Evolutionary conservation across 2,797 vertebrate genomes (phyloP).

Genomic region (Enteromius unitaeniatus): DNA sequence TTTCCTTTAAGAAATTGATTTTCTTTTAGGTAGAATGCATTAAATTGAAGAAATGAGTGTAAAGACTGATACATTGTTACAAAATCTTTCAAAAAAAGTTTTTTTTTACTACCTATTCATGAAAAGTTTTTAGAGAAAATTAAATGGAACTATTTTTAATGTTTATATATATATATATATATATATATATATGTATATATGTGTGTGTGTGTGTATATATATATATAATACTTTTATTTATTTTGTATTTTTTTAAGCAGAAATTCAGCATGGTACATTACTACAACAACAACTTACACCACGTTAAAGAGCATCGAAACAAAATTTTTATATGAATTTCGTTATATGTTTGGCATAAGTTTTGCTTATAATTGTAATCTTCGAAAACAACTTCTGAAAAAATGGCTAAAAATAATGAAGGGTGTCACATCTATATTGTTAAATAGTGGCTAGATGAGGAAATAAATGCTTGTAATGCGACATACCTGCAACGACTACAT

Average conservation of each 20-base stretch:
- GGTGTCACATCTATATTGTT: neutral
- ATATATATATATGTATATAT: no score
- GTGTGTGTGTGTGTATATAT: no score
- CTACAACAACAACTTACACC: neutral
- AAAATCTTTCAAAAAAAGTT: neutral
- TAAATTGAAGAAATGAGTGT: neutral
- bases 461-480: neutral
- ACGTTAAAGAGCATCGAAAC: neutral
- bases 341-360: neutral
- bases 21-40: neutral
- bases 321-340: neutral
- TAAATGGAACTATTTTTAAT: neutral
- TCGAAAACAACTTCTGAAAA: no score
- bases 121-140: neutral
- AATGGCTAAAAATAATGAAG: neutral
- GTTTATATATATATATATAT: no score
- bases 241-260: neutral
- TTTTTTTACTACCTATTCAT: neutral
- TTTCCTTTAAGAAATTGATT: neutral
- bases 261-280: neutral
- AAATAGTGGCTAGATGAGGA: neutral
- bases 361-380: no score
- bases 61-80: neutral
- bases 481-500: conserved; percentile 82
- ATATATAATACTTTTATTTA: neutral